A percentile compares a stretch with the other conserved stretches of the same genome.
Evolutionary conservation across 37 sponge, comb jelly and placozoan species (phyloP).

Genomic region (Agelas oroides): DNA sequence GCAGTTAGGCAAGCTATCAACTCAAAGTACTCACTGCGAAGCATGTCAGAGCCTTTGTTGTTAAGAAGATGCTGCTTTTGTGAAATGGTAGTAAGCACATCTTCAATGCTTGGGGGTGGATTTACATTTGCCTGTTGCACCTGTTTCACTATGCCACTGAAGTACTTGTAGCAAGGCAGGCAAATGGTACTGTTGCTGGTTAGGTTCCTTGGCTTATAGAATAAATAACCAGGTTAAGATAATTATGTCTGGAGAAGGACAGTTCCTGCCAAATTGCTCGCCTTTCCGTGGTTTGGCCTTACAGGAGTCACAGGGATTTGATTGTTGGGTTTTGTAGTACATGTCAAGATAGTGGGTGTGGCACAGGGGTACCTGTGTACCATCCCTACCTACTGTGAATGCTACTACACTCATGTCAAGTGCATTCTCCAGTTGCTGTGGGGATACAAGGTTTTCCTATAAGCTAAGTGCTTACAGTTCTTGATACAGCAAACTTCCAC

Average conservation of each 20-base stretch:
- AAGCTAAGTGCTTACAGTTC: too few species aligned
- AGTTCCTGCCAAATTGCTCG: not conserved
- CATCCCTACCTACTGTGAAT: too few species aligned
- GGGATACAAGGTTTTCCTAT: too few species aligned
- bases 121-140: not conserved
- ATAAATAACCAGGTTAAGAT: not conserved
- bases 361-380: too few species aligned
- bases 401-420: too few species aligned
- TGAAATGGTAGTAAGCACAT: not conserved
- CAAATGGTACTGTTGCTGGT: not conserved
- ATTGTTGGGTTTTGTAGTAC: too few species aligned
- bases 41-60: not conserved
- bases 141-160: not conserved
- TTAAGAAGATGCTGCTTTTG: not conserved
- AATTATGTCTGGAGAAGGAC: not conserved
- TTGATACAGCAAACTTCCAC: too few species aligned
- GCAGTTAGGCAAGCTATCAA: not conserved
- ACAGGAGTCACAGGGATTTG: not conserved
- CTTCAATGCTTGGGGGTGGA: not conserved
- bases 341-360: not conserved
- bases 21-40: not conserved
- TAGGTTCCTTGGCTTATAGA: not conserved
- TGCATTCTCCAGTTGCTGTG: too few species aligned
- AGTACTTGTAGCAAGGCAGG: not conserved
- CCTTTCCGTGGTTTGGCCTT: not conserved